Evolutionary conservation across 30 jellyfish, hydroid and myxozoan genomes (phyloP).

Genomic region (Aurelia coerulea): DNA sequence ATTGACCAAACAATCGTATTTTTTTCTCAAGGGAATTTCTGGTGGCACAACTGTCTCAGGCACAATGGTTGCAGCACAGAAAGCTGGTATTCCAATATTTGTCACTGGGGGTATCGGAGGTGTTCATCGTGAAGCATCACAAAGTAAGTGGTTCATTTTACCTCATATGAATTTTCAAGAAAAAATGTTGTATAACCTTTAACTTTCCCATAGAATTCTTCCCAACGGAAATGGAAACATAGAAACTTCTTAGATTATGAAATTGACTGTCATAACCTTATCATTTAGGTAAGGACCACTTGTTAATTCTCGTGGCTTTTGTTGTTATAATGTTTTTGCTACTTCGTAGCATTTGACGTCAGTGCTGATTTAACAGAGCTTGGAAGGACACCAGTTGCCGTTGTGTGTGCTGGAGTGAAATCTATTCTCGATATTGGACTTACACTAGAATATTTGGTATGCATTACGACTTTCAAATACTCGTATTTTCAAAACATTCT

Average conservation of each 20-base stretch:
- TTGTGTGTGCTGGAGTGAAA: slow-evolving; percentile 95
- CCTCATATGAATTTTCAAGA: neutral
- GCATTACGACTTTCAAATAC: neutral
- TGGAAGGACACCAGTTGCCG: slow-evolving; percentile 94
- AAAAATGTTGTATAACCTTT: too few species aligned
- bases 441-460: slow-evolving; percentile 93
- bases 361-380: slow-evolving; percentile 98
- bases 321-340: too few species aligned
- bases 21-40: slow-evolving; percentile 58
- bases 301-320: too few species aligned
- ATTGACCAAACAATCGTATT: too few species aligned
- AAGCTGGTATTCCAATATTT: slow-evolving; percentile 90
- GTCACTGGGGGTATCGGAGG: slow-evolving; percentile 99
- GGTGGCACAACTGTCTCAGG: slow-evolving; percentile 99
- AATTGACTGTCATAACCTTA: too few species aligned
- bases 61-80: slow-evolving; percentile 94
- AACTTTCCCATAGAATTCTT: too few species aligned
- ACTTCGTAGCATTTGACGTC: slow-evolving; percentile 80
- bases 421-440: slow-evolving; percentile 91
- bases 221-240: too few species aligned
- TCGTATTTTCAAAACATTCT: too few species aligned
- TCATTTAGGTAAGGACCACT: too few species aligned
- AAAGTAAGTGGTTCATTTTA: slow-evolving; percentile 46
- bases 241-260: too few species aligned
- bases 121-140: slow-evolving; percentile 93